These are phyloP conservation scores for Dynastes grantii DNA, from an alignment of 2,888 invertebrate genomes.

Conservation along the genomic window DNA sequence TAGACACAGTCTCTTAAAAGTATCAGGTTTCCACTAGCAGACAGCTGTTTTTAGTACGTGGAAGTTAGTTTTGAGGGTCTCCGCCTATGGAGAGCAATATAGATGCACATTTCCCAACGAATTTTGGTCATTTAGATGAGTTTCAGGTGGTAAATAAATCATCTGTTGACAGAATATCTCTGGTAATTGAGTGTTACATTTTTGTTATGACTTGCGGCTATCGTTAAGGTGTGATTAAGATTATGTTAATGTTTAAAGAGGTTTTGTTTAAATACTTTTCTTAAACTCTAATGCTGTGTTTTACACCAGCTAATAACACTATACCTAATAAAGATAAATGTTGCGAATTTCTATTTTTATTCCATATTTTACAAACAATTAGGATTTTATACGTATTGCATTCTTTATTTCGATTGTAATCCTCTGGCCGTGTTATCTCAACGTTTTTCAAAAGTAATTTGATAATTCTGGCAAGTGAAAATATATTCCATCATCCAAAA, in stretches of 20 bases:
- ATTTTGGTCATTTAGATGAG: conserved; percentile 41
- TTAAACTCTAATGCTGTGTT: too few species aligned
- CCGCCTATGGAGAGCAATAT: conserved; percentile 48
- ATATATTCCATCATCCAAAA: too few species aligned
- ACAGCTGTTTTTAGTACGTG: conserved; percentile 71
- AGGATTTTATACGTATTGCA: too few species aligned
- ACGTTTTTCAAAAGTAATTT: too few species aligned
- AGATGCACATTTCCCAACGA: conserved; percentile 36
- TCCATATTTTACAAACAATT: neutral
- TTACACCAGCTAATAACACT: too few species aligned
- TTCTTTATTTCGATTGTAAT: too few species aligned
- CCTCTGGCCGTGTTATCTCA: too few species aligned
- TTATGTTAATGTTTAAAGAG: neutral
- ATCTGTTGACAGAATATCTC: conserved; percentile 46
- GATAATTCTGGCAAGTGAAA: too few species aligned
- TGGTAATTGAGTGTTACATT: conserved; percentile 40
- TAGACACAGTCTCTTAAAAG: conserved; percentile 69
- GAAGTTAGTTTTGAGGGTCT: conserved; percentile 60
- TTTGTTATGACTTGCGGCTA: conserved; percentile 34
- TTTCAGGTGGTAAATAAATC: conserved; percentile 48
- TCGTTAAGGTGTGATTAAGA: neutral
- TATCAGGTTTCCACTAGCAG: conserved; percentile 70
- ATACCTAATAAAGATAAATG: neutral
- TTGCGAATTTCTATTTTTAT: neutral
- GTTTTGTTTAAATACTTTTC: too few species aligned